A percentile compares a stretch with the other conserved stretches of the same genome.
phyloP scores from a whole-genome alignment of 1,140 invertebrate species.

The Sipha flava region DNA sequence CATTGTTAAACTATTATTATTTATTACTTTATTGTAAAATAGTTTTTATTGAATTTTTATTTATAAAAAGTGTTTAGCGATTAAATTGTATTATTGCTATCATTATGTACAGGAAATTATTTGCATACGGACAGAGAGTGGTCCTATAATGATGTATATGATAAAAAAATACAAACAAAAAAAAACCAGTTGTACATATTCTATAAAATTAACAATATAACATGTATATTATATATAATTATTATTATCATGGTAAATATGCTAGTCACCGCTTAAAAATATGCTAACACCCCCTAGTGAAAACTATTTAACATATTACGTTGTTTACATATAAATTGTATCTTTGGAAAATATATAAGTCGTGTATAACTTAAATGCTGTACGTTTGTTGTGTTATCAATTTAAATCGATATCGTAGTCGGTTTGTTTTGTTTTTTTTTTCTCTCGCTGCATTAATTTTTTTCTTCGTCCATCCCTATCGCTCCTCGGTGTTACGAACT shows the following conservation, averaged over 20 bases:
- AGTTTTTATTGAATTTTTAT: neutral
- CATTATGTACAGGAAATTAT: neutral
- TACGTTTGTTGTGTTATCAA: neutral
- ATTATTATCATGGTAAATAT: constrained; percentile 1
- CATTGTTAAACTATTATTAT: neutral
- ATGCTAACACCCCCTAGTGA: constrained; percentile 15
- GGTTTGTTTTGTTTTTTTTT: neutral
- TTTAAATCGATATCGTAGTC: neutral
- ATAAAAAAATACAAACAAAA: no score
- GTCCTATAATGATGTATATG: neutral
- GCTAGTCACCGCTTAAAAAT: constrained; percentile 25
- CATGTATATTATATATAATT: neutral
- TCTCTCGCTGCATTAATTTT: no score
- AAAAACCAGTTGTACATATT: no score
- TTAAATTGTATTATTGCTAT: neutral
- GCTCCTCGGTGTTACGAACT: neutral
- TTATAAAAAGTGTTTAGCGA: neutral
- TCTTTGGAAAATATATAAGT: constrained; percentile 3
- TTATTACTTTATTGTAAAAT: constrained; percentile 1
- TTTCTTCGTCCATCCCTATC: no score
- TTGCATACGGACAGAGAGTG: neutral
- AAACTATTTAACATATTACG: neutral
- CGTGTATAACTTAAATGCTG: neutral
- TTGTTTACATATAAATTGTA: neutral
- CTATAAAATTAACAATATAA: no score